These are phyloP conservation scores for Brachyptera putata DNA, from an alignment of 2,888 invertebrate species.

Conservation along the genomic window DNA sequence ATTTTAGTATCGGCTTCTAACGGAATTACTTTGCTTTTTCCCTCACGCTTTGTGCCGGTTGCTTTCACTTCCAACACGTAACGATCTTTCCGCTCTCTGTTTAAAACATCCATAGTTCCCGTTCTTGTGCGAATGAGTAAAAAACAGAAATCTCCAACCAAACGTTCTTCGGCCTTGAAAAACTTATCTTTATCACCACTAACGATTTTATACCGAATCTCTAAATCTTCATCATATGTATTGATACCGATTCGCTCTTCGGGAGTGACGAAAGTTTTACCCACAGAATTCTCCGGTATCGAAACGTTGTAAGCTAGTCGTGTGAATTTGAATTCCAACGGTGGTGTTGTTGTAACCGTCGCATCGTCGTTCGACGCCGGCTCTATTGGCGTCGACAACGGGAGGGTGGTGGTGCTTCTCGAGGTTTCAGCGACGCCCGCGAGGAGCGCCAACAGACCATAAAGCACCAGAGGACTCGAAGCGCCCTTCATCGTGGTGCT, in stretches of 20 bases:
- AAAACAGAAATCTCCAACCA: conserved; percentile 94
- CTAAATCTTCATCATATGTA: conserved; percentile 46
- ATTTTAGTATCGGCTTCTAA: conserved; percentile 69
- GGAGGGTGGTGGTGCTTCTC: conserved; percentile 8
- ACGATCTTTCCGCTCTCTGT: conserved; percentile 83
- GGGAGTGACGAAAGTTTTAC: conserved; percentile 75
- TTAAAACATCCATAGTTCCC: conserved; percentile 80
- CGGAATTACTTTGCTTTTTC: conserved; percentile 52
- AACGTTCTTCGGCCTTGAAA: conserved; percentile 86
- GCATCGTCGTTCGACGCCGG: conserved; percentile 22
- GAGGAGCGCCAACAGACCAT: background rate
- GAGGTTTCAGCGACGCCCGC: background rate
- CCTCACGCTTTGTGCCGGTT: conserved; percentile 55
- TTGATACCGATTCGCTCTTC: conserved; percentile 76
- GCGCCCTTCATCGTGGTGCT: background rate
- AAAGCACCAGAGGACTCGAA: no score
- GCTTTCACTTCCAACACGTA: conserved; percentile 77
- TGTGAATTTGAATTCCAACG: conserved; percentile 62
- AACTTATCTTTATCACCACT: conserved; percentile 84
- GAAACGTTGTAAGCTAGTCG: conserved; percentile 76
- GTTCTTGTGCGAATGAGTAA: conserved; percentile 84
- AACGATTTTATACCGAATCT: conserved; percentile 80
- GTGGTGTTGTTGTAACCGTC: conserved; percentile 18
- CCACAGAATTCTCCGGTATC: conserved; percentile 88
- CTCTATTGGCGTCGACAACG: no score